Conservation (phyloP, 1,140 invertebrate genomes). For the Diuraphis noxia region DNA sequence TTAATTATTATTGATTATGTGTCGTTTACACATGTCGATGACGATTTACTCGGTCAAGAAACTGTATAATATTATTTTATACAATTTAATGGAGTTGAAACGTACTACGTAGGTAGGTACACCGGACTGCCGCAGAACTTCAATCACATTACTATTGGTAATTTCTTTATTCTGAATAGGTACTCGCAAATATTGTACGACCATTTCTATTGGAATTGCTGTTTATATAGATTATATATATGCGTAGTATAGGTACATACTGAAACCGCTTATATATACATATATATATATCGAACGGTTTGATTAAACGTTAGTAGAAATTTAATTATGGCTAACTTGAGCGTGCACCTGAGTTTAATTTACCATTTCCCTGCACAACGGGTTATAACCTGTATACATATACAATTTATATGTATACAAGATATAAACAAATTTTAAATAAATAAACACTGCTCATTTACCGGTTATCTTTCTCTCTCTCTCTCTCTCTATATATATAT, state of each 20-base stretch:
- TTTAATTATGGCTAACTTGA: not conserved
- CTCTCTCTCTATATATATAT: not conserved
- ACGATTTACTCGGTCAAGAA: not conserved
- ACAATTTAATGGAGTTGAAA: not conserved
- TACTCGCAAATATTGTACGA: not conserved
- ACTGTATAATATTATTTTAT: not conserved
- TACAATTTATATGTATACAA: not conserved
- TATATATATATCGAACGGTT: not conserved
- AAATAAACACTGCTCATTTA: conserved; percentile 9
- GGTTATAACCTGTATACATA: not conserved
- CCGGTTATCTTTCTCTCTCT: not conserved
- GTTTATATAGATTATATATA: not conserved
- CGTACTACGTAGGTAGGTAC: no score
- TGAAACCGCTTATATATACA: not conserved
- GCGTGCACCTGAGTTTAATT: not conserved
- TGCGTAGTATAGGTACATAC: not conserved
- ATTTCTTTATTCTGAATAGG: not conserved
- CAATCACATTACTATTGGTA: not conserved
- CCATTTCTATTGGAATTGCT: not conserved
- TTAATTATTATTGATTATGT: not conserved
- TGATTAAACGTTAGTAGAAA: conserved; percentile 4
- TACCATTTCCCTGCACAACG: not conserved
- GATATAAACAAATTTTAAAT: conserved; percentile 32
- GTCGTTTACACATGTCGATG: not conserved
- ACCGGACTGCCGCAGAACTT: not conserved